Evolutionary conservation across 1,140 invertebrate species (phyloP).

Genomic region (Aphidius ervi): DNA sequence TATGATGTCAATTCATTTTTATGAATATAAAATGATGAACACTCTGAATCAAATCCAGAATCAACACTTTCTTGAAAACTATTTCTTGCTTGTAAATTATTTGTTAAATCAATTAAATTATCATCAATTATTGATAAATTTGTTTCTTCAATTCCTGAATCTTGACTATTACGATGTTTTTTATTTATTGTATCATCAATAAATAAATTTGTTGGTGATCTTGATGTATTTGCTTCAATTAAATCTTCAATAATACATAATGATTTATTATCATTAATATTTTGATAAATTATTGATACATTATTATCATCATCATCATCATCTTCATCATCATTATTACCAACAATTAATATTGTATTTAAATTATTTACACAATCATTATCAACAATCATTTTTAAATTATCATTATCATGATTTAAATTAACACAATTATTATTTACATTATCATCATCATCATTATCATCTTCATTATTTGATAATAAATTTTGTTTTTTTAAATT

Average conservation of each 20-base stretch:
- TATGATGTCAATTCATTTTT: slow-evolving; percentile 19
- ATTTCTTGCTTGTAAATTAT: slow-evolving; percentile 11
- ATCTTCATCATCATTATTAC: neutral
- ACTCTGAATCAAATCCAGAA: slow-evolving; percentile 36
- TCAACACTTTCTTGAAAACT: slow-evolving; percentile 34
- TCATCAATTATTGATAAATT: slow-evolving; percentile 25
- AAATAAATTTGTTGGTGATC: slow-evolving; percentile 25
- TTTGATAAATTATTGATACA: slow-evolving; percentile 22
- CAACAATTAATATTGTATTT: neutral
- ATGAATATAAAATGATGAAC: slow-evolving; percentile 30
- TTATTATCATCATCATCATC: slow-evolving; percentile 1
- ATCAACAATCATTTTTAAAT: neutral
- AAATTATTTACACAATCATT: neutral
- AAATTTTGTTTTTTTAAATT: neutral
- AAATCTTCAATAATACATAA: slow-evolving; percentile 18
- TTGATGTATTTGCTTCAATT: slow-evolving; percentile 20
- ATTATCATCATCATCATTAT: slow-evolving; percentile 22
- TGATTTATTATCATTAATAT: neutral
- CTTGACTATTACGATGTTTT: slow-evolving; percentile 30
- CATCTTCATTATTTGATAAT: slow-evolving; percentile 27
- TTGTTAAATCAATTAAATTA: slow-evolving; percentile 8
- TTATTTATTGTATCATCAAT: slow-evolving; percentile 27
- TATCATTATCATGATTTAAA: slow-evolving; percentile 5
- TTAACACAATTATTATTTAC: slow-evolving; percentile 9
- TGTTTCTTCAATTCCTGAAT: slow-evolving; percentile 29